phyloP scores from a whole-genome alignment of 2,888 invertebrate species.

The Andrena fulva region DNA sequence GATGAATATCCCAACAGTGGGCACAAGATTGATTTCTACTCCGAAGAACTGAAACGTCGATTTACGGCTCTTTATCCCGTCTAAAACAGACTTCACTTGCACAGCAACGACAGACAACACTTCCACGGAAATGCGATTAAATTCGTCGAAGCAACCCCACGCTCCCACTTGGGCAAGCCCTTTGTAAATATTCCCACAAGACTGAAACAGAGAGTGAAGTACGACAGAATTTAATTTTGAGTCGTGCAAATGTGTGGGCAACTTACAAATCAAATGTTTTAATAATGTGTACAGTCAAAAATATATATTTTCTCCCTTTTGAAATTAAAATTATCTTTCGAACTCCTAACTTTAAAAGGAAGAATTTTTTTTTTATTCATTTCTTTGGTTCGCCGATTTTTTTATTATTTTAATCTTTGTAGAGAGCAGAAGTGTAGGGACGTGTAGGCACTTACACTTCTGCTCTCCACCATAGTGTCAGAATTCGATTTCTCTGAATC shows the following conservation, averaged over 20 bases:
- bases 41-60: constrained; percentile 94
- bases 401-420: too few relatives aligned
- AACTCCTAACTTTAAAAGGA: too few relatives aligned
- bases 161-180: constrained; percentile 97
- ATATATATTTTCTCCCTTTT: too few relatives aligned
- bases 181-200: constrained; percentile 97
- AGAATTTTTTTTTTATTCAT: too few relatives aligned
- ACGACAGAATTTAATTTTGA: constrained; percentile 6
- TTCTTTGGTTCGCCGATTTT: too few relatives aligned
- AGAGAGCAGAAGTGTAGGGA: too few relatives aligned
- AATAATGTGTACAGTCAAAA: too few relatives aligned
- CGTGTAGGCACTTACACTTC: too few relatives aligned
- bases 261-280: too few relatives aligned
- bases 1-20: constrained; percentile 95
- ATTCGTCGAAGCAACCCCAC: constrained; percentile 99
- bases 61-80: constrained; percentile 94
- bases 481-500: neutral
- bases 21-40: constrained; percentile 90
- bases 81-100: constrained; percentile 94
- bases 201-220: constrained; percentile 83
- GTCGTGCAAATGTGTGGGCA: too few relatives aligned
- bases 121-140: constrained; percentile 97
- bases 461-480: too few relatives aligned
- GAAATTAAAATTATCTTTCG: too few relatives aligned
- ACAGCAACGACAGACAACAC: constrained; percentile 98